Conservation (phyloP, 2,888 invertebrate genomes). For the Toxonevra muliebris region DNA sequence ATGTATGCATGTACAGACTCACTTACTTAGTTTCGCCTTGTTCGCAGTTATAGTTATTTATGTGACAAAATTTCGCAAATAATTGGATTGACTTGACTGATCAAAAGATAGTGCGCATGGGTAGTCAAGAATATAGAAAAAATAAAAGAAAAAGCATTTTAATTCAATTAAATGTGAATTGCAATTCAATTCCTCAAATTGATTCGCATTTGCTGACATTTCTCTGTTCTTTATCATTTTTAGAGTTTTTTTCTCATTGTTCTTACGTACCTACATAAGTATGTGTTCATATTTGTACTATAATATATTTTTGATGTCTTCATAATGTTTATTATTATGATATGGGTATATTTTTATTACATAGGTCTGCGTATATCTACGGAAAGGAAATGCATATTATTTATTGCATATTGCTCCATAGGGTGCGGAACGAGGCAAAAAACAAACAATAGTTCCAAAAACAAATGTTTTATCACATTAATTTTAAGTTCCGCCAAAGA, state of each 20-base stretch:
- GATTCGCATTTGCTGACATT: conserved; percentile 35
- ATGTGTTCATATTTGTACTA: too few relatives aligned
- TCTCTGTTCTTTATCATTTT: conserved; percentile 29
- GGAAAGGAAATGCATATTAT: too few relatives aligned
- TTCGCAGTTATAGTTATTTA: conserved; percentile 58
- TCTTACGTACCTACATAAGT: too few relatives aligned
- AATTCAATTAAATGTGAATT: conserved; percentile 63
- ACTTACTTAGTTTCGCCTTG: conserved; percentile 1
- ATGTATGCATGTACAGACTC: neutral
- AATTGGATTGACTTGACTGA: conserved; percentile 65
- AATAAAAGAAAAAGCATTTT: conserved; percentile 49
- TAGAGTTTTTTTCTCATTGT: too few relatives aligned
- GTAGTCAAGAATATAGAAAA: conserved; percentile 32
- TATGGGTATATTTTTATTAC: too few relatives aligned
- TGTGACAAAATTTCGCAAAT: conserved; percentile 66
- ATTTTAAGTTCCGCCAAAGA: too few relatives aligned
- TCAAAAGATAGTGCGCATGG: conserved; percentile 57
- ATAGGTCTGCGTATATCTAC: too few relatives aligned
- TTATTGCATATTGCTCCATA: too few relatives aligned
- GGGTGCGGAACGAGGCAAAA: too few relatives aligned
- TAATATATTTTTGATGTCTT: conserved; percentile 2
- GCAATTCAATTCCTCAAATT: conserved; percentile 54
- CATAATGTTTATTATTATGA: conserved; percentile 1
- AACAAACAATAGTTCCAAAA: too few relatives aligned
- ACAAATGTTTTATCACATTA: too few relatives aligned